Conservation (phyloP, 2,797 vertebrate species). For the Mycteria americana region DNA sequence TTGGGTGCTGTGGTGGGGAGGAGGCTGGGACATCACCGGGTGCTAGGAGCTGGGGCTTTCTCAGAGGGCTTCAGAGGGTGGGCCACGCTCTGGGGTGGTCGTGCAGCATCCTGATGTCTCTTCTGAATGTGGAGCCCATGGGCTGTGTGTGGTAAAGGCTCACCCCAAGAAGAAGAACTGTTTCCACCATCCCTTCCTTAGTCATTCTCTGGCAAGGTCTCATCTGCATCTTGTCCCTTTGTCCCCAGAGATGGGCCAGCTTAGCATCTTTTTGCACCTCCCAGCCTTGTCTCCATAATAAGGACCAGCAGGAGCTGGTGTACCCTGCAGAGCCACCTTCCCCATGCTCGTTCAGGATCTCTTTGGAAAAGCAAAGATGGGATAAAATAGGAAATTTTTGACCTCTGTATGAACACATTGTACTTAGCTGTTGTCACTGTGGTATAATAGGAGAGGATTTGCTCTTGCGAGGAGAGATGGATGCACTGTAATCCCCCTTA, state of each 20-base stretch:
- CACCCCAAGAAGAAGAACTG: neutral
- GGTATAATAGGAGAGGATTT: constrained; percentile 33
- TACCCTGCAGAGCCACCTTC: neutral
- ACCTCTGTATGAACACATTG: neutral
- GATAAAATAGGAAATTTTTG: neutral
- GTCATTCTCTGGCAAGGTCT: neutral
- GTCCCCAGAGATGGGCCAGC: neutral
- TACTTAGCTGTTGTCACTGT: neutral
- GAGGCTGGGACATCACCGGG: neutral
- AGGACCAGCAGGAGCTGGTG: neutral
- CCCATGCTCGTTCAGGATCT: neutral
- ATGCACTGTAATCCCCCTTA: constrained; percentile 8
- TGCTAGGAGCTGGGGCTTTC: neutral
- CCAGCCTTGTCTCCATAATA: neutral
- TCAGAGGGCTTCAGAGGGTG: neutral
- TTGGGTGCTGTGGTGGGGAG: neutral
- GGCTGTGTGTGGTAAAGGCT: neutral
- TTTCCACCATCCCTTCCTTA: neutral
- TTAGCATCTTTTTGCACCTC: neutral
- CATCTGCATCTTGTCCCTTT: neutral
- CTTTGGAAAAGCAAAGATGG: neutral
- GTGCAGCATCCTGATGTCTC: neutral
- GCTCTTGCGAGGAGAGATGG: neutral
- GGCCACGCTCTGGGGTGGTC: no score
- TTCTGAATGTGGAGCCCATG: neutral